Evolutionary conservation across 2,113 vertebrate genomes (phyloP), one percentile per base, ranked within the genome.

Genomic region (Malurus alboscapulatus): DNA sequence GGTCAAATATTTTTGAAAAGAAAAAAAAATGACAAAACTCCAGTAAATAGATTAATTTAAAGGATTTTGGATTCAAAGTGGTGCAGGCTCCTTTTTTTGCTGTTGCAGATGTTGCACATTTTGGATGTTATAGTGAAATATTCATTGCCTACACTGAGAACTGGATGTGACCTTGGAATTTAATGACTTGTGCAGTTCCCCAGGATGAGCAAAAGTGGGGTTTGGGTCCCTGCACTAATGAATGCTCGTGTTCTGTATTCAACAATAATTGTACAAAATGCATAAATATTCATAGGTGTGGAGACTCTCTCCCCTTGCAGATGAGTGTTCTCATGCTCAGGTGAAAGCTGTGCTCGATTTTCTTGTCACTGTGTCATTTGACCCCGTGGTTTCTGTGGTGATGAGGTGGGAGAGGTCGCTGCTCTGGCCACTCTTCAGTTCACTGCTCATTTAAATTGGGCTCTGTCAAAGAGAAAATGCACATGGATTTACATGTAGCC

Each of bases 271-370:
- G 59, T 55, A 48, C 38, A 58, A 93, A 83, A 73, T 2, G 3
- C 47, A 48, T 90, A 94, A 94, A 88, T 93, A 95, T 91, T 88
- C 29, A 88, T 77, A 62, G 42, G 26, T 5, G 1, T 19, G 47
- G 44, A 62, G 59, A 62, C 14, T 62, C n/a, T 44, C 32, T 76
- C 45, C 36, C 38, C 34, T 88, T 69, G 47, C 63, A 80, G 88
- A 74, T 51, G 54, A 83, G n/a, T 3, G 32, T 74, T 72, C 57
- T 68, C 20, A 30, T 69, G n/a, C 53, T 79, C 81, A 92, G 36
- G 42, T 75, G 79, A 82, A 90, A 88, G 20, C 42, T 42, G 24
- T 2, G 26, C 50, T 83, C 21, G 3, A 80, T 90, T 88, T 87
- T 92, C 42, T 29, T 82, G 42, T 76, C 62, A 76, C 15, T 2